Evolutionary conservation across 2,113 vertebrate genomes (phyloP), one percentile per base, ranked within the genome.

Genomic region (Burhinus bistriatus): DNA sequence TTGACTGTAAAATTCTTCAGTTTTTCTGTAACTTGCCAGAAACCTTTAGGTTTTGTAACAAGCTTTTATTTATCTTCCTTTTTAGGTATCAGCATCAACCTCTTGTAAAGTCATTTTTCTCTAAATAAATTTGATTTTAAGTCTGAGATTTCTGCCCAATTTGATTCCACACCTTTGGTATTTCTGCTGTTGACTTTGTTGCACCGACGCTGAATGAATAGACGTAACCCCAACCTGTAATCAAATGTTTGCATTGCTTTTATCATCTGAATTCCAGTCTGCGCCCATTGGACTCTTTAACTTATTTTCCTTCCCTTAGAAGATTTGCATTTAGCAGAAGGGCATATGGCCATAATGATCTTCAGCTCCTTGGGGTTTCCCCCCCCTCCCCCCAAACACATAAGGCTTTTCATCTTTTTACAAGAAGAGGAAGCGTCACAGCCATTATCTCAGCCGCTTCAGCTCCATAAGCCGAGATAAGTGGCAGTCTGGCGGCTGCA

Each of bases 21-120:
- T 93, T 94, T 93, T 99, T 98, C 98, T 99, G 98, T 99, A 98
- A 98, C 97, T 97, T 98, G 88, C 84, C 91, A 95, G 95, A 96
- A 93, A 89, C 94, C 75, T 87, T 93, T 93, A 92, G 96, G 95
- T 97, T 97, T 98, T 98, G 97, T 98, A 98, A 96, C 96, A 97
- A 98, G 97, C 97, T 98, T 99, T 99, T 99, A 99, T 99, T 99
- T 99, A 99, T 99, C 99, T 98, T 98, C 96, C 98, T 98, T 98
- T 96, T 97, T 97, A 97, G 95, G 96, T 97, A 96, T 76, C 81
- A 90, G 96, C 97, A 98, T 96, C 93, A 96, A 97, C 93, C 66
- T 97, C 97, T 98, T 99, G 98, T 98, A 98, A 99, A 99, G 97
- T 98, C 83, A 97, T 97, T 98, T 97, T 80, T 96, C 97, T 98